Evolutionary conservation across 92 coral and sea anemone genomes (phyloP), one percentile per base, ranked within the genome.

Genomic region (Zoanthus sansibaricus): DNA sequence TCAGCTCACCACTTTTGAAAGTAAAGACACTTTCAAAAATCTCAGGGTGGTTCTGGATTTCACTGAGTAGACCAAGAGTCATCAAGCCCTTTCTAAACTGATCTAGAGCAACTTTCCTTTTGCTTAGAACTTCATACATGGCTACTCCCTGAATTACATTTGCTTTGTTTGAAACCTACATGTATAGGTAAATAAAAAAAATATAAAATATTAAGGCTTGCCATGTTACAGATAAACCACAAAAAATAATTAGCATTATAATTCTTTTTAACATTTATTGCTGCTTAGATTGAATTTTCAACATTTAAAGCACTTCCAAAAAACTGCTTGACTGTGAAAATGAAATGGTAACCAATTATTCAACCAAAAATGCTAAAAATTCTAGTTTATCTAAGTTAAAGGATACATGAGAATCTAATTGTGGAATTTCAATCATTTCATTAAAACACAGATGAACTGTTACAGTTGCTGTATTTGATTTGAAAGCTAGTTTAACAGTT

Each of bases 51-150:
- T 69, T 84, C 66, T 88, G 76, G 33, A 92, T 87, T 71, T 79
- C 89, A 64, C 85, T 82, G 31, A 92, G 90, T 49, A 92, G 62
- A 79, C 89, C 95, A 90, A 90, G 95, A 82, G 86, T 86, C 31
- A 16, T 82, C 54, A 92, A 42, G 59, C 89, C 93, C 12, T 90
- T 90, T 33, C 77, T 72, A 55, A 92, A 21, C 87, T 92, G 91
- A 76, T 92, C 95, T 83, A 92, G 66, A 4, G 83, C 88, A 71
- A 79, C 92, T 62, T 82, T 89, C 45, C 92, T 73, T 67, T 92
- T 92, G 42, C 84, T 80, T 51, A 92, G 69, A 83, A 86, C 82
- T 72, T 92, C 88, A 61, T 92, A 80, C 85, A 85, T 64, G 8
- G 84, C 78, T 49, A 91, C 46, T 14, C 86, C 78, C 33, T 91